phyloP scores from a whole-genome alignment of 2,888 invertebrate genomes.

The Neoascia interrupta region DNA sequence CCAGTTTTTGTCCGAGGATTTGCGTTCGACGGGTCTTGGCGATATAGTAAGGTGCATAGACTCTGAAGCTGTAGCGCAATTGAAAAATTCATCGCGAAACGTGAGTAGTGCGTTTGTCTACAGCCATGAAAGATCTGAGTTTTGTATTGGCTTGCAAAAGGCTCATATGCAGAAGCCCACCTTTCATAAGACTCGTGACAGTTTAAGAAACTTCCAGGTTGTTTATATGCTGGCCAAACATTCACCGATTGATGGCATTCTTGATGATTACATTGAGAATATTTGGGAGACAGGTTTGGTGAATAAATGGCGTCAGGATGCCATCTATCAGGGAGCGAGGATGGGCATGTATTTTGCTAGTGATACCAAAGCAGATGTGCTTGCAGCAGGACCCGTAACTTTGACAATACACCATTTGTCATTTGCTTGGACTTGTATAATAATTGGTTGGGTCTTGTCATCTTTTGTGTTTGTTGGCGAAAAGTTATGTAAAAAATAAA shows the following conservation, averaged over 20 bases:
- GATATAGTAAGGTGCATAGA: too few species aligned
- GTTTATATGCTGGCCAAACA: constrained; percentile 5
- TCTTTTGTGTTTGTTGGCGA: neutral
- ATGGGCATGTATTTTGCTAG: too few species aligned
- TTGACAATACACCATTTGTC: constrained; percentile 4
- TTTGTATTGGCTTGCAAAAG: neutral
- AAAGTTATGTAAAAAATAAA: too few species aligned
- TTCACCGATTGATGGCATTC: constrained; percentile 31
- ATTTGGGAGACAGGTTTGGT: constrained; percentile 36
- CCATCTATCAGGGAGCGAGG: neutral
- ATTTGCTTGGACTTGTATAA: constrained; percentile 30
- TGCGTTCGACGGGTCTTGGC: too few species aligned
- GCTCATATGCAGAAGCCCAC: neutral
- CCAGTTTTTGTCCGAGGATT: too few species aligned
- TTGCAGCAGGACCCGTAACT: neutral
- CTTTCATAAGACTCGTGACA: constrained; percentile 8
- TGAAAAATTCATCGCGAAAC: constrained; percentile 14
- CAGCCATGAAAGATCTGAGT: constrained; percentile 13
- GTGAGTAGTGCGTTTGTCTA: neutral
- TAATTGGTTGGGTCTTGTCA: constrained; percentile 9
- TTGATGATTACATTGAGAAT: constrained; percentile 20
- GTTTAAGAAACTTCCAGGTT: neutral
- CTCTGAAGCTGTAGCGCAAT: too few species aligned
- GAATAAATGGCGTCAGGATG: constrained; percentile 29
- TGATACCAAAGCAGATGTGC: too few species aligned